phyloP scores from a whole-genome alignment of 1,140 invertebrate genomes.

The Anastrepha obliqua region DNA sequence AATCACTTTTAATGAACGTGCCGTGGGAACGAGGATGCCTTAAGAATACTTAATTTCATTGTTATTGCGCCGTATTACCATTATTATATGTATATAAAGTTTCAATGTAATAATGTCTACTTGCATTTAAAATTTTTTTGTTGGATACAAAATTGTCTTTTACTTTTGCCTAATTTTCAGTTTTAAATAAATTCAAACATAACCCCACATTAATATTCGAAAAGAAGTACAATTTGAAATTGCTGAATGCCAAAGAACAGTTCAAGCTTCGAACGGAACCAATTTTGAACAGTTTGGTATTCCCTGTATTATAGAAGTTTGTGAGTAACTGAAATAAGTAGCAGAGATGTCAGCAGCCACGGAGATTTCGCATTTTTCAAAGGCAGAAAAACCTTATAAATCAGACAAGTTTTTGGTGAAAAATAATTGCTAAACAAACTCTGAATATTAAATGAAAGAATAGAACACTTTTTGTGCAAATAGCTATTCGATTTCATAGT shows the following conservation, averaged over 20 bases:
- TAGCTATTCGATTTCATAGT: slow-evolving; percentile 5
- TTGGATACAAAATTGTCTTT: too few species aligned
- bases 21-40: too few species aligned
- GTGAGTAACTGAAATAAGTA: slow-evolving; percentile 47
- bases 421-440: neutral
- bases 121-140: too few species aligned
- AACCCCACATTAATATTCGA: neutral
- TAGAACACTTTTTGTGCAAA: neutral
- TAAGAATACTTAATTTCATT: too few species aligned
- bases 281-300: neutral
- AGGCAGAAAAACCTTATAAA: slow-evolving; percentile 31
- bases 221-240: neutral
- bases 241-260: slow-evolving; percentile 16
- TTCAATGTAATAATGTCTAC: too few species aligned
- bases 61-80: too few species aligned
- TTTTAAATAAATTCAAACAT: too few species aligned
- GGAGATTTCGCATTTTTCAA: slow-evolving; percentile 48
- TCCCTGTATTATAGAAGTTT: slow-evolving; percentile 32
- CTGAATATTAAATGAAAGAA: slow-evolving; percentile 32
- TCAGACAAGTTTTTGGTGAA: neutral
- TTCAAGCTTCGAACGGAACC: slow-evolving; percentile 34
- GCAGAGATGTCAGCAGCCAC: slow-evolving; percentile 52
- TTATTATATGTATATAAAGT: too few species aligned
- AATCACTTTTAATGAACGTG: too few species aligned
- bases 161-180: too few species aligned